Evolutionary conservation across 2,113 vertebrate species (phyloP).

Genomic region (Ranitomeya variabilis): DNA sequence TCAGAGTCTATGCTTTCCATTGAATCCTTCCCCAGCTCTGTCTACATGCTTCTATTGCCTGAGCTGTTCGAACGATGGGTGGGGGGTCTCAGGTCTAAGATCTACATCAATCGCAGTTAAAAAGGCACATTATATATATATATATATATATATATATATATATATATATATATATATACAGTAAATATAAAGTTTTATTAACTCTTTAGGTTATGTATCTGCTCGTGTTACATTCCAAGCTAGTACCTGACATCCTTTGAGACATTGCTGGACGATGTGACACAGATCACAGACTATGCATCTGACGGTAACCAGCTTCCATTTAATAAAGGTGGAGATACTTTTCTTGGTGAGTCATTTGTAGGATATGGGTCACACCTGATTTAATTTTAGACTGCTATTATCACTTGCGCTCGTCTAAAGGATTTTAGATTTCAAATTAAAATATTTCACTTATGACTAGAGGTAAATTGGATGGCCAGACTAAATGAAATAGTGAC

Average conservation of each 20-base stretch:
- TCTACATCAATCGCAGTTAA: no score
- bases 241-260: not conserved
- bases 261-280: not conserved
- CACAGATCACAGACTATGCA: not conserved
- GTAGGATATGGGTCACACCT: slow-evolving; percentile 11
- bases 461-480: not conserved
- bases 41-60: no score
- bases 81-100: no score
- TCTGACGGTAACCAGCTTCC: not conserved
- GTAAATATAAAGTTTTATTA: no score
- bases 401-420: not conserved
- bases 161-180: no score
- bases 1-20: no score
- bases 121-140: no score
- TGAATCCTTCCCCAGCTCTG: no score
- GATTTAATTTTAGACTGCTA: not conserved
- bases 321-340: not conserved
- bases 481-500: not conserved
- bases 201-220: no score
- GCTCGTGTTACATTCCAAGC: no score
- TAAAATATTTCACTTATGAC: not conserved
- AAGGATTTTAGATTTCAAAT: not conserved
- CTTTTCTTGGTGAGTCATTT: not conserved
- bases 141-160: no score
- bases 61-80: no score